Base-by-base conservation (phyloP, 2,113 vertebrate genomes). In the Melanerpes formicivorus region DNA sequence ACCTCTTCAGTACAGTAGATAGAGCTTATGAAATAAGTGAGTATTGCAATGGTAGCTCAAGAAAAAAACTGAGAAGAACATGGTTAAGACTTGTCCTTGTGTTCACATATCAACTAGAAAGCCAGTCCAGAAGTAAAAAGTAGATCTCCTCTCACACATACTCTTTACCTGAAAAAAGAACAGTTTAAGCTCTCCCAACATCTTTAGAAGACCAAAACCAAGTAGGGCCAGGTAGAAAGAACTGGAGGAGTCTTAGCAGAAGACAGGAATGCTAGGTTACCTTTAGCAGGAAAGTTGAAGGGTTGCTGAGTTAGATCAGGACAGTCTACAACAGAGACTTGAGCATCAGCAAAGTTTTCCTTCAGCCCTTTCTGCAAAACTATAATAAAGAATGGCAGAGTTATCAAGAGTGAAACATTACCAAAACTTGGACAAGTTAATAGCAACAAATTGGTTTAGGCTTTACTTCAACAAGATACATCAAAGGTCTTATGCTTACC, bases 281-380 rank as follows among this genome's bases (percentile, higher is more conserved):
- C 99, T 98, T 98, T 98, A 64, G 98, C 98, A 90, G 99, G 99
- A 93, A 99, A 99, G 40, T 89, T 88, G 97, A 99, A 99, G 9
- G 99, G 99, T 13, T 98, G 98, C 90, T 98, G 92, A 42, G 98
- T 98, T 94, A 99, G 97, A 97, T 99, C 99, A 64, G 99, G 99
- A 85, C 99, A 99, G 54, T 99, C 98, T 75, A 98, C 97, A 69
- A 99, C 98, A 91, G 97, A 98, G 37, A 99, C 99, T 54, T 98
- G 97, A 54, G 97, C 98, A 86, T 99, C 98, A 89, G 98, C 98
- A 97, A 99, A 99, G 95, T 99, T 99, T 65, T 93, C 96, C n/a
- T 97, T 97, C 56, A 99, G 96, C 9, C 99, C 99, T 93, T 97
- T 96, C 92, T 99, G 98, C 69, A 99, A 94, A 37, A 99, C 99